These are phyloP conservation scores for Bombus confusus DNA, from an alignment of 1,140 invertebrate species.

Conservation along the genomic window DNA sequence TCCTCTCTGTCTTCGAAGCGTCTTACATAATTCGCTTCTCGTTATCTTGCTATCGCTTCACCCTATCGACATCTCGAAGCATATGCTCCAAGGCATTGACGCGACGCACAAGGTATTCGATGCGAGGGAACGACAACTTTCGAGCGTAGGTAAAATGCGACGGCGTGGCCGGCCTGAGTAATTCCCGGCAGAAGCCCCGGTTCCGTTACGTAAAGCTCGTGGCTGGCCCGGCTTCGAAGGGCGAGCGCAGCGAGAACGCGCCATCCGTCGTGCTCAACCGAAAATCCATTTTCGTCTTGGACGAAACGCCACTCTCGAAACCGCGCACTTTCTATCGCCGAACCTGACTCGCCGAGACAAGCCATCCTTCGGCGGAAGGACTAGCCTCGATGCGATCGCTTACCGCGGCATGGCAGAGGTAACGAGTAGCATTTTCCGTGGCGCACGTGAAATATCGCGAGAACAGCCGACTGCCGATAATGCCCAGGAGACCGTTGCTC, in stretches of 20 bases:
- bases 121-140: no score
- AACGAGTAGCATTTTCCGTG: no score
- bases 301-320: not conserved
- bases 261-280: not conserved
- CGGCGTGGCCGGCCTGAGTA: not conserved
- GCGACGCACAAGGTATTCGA: no score
- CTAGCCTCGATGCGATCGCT: no score
- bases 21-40: not conserved
- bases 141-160: not conserved
- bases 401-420: no score
- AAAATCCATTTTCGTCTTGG: not conserved
- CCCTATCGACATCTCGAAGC: not conserved
- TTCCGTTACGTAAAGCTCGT: conserved; percentile 3
- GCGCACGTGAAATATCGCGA: not conserved
- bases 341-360: not conserved
- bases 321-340: not conserved
- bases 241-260: not conserved
- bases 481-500: not conserved
- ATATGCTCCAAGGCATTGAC: not conserved
- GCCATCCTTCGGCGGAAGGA: no score
- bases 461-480: no score
- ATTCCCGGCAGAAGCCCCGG: not conserved
- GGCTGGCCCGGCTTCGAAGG: not conserved
- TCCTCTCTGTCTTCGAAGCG: not conserved
- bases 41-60: not conserved